Conservation (phyloP, 2,888 invertebrate genomes). For the Lasioglossum zephyrum region DNA sequence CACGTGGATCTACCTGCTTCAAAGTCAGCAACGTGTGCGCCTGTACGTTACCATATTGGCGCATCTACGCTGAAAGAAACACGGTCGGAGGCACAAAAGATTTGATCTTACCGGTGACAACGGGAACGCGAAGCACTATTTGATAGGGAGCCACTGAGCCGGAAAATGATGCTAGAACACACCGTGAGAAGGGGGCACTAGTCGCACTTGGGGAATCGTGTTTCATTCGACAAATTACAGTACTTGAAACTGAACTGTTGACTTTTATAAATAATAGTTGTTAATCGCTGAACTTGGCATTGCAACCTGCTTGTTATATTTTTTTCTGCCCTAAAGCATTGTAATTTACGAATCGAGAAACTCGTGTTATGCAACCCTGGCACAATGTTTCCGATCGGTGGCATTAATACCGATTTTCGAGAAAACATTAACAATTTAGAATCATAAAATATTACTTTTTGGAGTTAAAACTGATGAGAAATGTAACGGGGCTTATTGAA, state of each 20-base stretch:
- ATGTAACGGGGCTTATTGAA: too few species aligned
- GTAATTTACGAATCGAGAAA: too few species aligned
- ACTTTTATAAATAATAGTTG: neutral
- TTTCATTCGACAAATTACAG: neutral
- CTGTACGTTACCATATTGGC: constrained; percentile 55
- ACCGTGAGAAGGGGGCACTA: constrained; percentile 36
- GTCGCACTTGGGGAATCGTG: neutral
- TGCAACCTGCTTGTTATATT: neutral
- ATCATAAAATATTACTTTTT: too few species aligned
- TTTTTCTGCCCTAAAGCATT: neutral
- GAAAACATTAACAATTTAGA: too few species aligned
- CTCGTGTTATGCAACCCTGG: too few species aligned
- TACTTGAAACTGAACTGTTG: neutral
- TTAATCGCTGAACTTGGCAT: neutral
- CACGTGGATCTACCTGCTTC: constrained; percentile 77
- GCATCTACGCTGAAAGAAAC: constrained; percentile 48
- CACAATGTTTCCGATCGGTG: too few species aligned
- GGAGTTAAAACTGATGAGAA: too few species aligned
- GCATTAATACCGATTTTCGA: too few species aligned
- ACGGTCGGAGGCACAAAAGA: constrained; percentile 65
- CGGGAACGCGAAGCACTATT: constrained; percentile 74
- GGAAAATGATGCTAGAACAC: constrained; percentile 73
- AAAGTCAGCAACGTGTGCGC: constrained; percentile 72
- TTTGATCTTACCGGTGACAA: constrained; percentile 60
- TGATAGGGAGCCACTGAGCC: constrained; percentile 75